A percentile compares a stretch with the other conserved stretches of the same genome.
phyloP scores from a whole-genome alignment of 2,888 invertebrate genomes.

The Busseola fusca region DNA sequence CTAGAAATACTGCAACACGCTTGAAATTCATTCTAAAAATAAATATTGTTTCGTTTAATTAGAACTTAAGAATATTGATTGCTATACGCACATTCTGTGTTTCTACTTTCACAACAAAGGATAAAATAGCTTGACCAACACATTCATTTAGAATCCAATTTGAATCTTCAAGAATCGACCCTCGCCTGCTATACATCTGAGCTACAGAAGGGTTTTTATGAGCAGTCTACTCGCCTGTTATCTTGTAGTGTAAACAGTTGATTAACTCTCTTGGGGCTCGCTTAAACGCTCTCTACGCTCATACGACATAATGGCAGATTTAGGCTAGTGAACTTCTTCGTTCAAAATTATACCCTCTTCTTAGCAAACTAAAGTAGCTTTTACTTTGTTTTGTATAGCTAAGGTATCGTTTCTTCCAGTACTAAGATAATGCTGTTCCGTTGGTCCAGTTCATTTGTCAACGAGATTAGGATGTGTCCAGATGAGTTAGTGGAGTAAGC shows the following conservation, averaged over 20 bases:
- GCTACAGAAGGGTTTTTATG: slow-evolving; percentile 61
- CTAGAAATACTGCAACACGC: neutral
- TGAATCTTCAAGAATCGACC: slow-evolving; percentile 35
- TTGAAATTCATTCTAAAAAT: neutral
- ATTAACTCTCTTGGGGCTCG: slow-evolving; percentile 62
- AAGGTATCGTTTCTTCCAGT: slow-evolving; percentile 59
- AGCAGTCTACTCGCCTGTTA: slow-evolving; percentile 62
- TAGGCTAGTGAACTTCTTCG: slow-evolving; percentile 15
- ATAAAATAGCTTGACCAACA: slow-evolving; percentile 13
- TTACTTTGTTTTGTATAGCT: slow-evolving; percentile 15
- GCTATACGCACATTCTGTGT: neutral
- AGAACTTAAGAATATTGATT: neutral
- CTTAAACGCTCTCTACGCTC: slow-evolving; percentile 62
- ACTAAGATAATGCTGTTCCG: slow-evolving; percentile 66
- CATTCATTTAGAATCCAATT: slow-evolving; percentile 40
- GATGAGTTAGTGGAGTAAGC: slow-evolving; percentile 62
- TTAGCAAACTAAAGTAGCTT: slow-evolving; percentile 24
- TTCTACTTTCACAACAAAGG: slow-evolving; percentile 7
- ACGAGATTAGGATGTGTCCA: slow-evolving; percentile 66
- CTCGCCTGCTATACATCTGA: slow-evolving; percentile 46
- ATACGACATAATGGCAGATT: slow-evolving; percentile 61
- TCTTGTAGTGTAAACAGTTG: slow-evolving; percentile 66
- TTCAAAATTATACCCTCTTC: slow-evolving; percentile 33
- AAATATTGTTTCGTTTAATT: neutral
- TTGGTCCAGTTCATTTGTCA: slow-evolving; percentile 70